Percentiles rank a stretch among this genome's conserved stretches.
Evolutionary conservation across 2,113 vertebrate genomes (phyloP).

Genomic region (Probosciger aterrimus): DNA sequence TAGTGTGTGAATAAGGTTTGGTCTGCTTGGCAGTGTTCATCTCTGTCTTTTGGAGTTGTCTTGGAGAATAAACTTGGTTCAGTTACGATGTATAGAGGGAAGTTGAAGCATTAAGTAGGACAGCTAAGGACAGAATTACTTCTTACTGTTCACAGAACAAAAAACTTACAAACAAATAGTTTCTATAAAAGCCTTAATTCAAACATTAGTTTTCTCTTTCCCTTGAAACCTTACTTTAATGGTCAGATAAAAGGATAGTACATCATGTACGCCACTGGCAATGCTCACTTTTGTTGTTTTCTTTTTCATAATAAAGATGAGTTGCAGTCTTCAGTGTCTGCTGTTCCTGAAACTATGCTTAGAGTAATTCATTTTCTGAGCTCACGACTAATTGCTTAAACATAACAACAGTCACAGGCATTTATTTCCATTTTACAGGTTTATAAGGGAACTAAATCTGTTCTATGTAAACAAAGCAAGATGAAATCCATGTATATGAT

Average conservation of each 20-base stretch:
- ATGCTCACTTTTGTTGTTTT: not conserved
- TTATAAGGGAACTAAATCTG: slow-evolving; percentile 36
- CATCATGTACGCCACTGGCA: not conserved
- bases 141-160: not conserved
- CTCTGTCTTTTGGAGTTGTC: not conserved
- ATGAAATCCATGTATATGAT: slow-evolving; percentile 23
- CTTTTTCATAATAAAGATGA: slow-evolving; percentile 4
- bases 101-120: not conserved
- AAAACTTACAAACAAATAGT: not conserved
- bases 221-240: not conserved
- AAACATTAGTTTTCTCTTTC: not conserved
- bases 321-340: not conserved
- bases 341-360: not conserved
- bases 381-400: slow-evolving; percentile 30
- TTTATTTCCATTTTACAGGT: slow-evolving; percentile 41
- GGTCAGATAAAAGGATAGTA: not conserved
- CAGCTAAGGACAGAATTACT: not conserved
- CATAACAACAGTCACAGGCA: not conserved
- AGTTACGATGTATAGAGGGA: not conserved
- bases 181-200: not conserved
- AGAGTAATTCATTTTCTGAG: slow-evolving; percentile 28
- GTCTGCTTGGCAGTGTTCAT: not conserved
- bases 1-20: not conserved
- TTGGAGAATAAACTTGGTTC: not conserved
- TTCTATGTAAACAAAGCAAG: slow-evolving; percentile 11